Percentiles rank a stretch among this genome's conserved stretches.
These are phyloP conservation scores for Pangasius macronema DNA, from an alignment of 2,797 vertebrate genomes.

Conservation along the genomic window DNA sequence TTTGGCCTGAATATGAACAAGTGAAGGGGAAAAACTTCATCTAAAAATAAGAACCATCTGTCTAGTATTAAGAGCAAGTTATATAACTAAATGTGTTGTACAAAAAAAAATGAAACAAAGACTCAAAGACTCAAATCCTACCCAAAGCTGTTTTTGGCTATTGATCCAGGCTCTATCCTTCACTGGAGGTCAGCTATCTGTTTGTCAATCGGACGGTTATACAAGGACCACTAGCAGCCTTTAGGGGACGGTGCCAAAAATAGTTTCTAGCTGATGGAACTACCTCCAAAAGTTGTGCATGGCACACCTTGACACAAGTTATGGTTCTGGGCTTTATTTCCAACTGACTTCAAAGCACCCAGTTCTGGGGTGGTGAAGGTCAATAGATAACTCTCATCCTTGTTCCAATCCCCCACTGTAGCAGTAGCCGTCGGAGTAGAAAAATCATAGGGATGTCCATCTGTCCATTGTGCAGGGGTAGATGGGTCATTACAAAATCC, in stretches of 20 bases:
- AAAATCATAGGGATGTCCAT: constrained; percentile 2
- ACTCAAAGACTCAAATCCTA: not conserved
- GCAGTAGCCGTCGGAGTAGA: not conserved
- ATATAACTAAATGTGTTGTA: not conserved
- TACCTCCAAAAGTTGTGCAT: not conserved
- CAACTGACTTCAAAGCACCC: constrained; percentile 1
- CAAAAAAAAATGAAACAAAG: not conserved
- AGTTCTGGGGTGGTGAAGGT: constrained; percentile 14
- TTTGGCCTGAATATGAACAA: not conserved
- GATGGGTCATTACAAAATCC: not conserved
- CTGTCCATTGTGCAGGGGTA: constrained; percentile 1
- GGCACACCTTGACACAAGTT: not conserved
- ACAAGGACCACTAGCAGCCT: constrained; percentile 3
- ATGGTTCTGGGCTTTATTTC: not conserved
- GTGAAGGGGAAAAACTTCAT: not conserved
- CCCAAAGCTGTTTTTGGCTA: not conserved
- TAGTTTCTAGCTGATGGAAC: not conserved
- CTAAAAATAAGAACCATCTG: not conserved
- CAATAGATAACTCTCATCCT: not conserved
- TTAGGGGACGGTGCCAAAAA: not conserved
- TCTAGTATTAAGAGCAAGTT: not conserved
- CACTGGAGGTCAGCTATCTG: not conserved
- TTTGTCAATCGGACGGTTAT: not conserved
- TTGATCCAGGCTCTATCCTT: not conserved
- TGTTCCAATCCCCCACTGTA: not conserved